Conservation (phyloP, 2,888 invertebrate genomes). For the Athetis lepigone region DNA sequence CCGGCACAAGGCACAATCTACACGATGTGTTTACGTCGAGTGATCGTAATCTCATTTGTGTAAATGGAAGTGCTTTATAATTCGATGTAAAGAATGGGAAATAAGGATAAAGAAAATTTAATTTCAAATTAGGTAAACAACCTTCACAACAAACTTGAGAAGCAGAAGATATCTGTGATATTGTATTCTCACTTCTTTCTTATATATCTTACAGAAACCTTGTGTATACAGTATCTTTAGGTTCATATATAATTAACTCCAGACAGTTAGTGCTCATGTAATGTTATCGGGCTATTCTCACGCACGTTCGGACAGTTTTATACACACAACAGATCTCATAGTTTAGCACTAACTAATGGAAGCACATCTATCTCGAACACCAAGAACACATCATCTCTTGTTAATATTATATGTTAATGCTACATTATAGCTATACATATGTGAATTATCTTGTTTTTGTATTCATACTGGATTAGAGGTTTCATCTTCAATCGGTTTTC, state of each 20-base stretch:
- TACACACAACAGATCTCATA: constrained; percentile 39
- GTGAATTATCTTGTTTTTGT: constrained; percentile 1
- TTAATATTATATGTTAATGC: constrained; percentile 3
- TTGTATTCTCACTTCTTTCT: too few relatives aligned
- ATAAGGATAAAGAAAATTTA: too few relatives aligned
- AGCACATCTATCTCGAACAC: constrained; percentile 25
- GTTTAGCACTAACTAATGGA: constrained; percentile 34
- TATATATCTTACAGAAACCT: neutral
- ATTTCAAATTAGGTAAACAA: neutral
- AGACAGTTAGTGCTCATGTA: neutral
- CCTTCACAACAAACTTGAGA: neutral
- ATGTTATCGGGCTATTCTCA: constrained; percentile 6
- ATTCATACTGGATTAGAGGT: constrained; percentile 1
- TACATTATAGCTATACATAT: too few relatives aligned
- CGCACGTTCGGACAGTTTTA: constrained; percentile 40
- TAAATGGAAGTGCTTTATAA: constrained; percentile 2
- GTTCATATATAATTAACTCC: neutral
- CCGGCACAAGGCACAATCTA: neutral
- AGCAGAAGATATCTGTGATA: constrained; percentile 5
- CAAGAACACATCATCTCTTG: constrained; percentile 10
- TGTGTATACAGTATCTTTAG: neutral
- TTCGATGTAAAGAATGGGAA: neutral
- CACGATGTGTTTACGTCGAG: neutral
- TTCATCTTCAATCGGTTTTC: constrained; percentile 9
- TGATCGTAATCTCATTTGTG: neutral